Percentiles rank a stretch among this genome's conserved stretches.
phyloP scores from a whole-genome alignment of 2,797 vertebrate genomes.

The Coluber constrictor region DNA sequence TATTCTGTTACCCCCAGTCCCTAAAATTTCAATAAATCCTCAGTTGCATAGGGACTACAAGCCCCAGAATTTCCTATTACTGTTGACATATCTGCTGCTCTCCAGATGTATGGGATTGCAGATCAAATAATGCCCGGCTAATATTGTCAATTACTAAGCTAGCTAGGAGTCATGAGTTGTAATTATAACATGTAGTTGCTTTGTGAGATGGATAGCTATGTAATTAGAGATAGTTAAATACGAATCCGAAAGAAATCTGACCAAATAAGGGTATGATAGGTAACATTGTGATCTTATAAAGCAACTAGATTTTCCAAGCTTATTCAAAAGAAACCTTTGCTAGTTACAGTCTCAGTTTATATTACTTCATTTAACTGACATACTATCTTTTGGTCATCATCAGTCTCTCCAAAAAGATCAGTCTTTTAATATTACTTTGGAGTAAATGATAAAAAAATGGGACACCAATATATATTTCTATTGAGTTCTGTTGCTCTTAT shows the following conservation, averaged over 20 bases:
- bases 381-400: neutral
- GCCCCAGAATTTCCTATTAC: neutral
- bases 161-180: neutral
- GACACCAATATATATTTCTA: neutral
- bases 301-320: neutral
- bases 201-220: neutral
- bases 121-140: neutral
- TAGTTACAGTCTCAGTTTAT: neutral
- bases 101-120: neutral
- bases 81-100: neutral
- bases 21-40: neutral
- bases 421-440: neutral
- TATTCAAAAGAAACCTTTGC: neutral
- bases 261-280: neutral
- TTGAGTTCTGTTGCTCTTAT: neutral
- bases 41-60: neutral
- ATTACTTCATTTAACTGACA: neutral
- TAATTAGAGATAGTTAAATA: neutral
- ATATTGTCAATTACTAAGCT: neutral
- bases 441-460: neutral
- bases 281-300: neutral
- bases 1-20: neutral
- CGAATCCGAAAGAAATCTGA: neutral
- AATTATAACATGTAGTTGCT: neutral
- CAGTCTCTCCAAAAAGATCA: neutral